A percentile compares a stretch with the other conserved stretches of the same genome.
These are phyloP conservation scores for Eubasilissa splendida DNA, from an alignment of 2,888 invertebrate species.

Conservation along the genomic window DNA sequence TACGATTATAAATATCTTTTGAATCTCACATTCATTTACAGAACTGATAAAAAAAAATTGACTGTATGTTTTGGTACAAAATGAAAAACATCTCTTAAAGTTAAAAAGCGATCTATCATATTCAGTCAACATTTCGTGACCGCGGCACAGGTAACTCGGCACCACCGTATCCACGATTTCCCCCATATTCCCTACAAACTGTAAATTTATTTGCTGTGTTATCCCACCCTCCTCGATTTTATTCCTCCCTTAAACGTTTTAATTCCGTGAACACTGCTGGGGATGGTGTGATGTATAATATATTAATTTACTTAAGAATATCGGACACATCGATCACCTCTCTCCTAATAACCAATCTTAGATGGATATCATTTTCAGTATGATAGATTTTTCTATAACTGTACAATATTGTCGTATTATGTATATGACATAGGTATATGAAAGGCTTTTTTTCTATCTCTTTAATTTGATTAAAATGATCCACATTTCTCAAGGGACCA, in stretches of 20 bases:
- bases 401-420: too few relatives aligned
- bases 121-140: conserved; percentile 36
- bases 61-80: too few relatives aligned
- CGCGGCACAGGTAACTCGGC: conserved; percentile 14
- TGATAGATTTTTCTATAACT: too few relatives aligned
- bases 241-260: conserved; percentile 45
- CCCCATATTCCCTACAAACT: conserved; percentile 30
- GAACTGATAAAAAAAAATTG: too few relatives aligned
- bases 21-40: too few relatives aligned
- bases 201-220: conserved; percentile 48
- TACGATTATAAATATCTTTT: too few relatives aligned
- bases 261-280: conserved; percentile 39
- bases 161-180: not conserved
- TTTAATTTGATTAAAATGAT: conserved; percentile 6
- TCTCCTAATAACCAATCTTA: not conserved
- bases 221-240: conserved; percentile 37
- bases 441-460: not conserved
- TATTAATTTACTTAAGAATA: conserved; percentile 32
- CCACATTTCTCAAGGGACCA: conserved; percentile 23
- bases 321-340: conserved; percentile 43
- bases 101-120: conserved; percentile 29
- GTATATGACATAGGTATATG: too few relatives aligned
- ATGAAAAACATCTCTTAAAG: not conserved
- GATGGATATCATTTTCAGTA: too few relatives aligned
- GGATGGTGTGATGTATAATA: conserved; percentile 14